These are phyloP conservation scores for Ericerus pela DNA, from an alignment of 1,140 invertebrate genomes.

Conservation along the genomic window DNA sequence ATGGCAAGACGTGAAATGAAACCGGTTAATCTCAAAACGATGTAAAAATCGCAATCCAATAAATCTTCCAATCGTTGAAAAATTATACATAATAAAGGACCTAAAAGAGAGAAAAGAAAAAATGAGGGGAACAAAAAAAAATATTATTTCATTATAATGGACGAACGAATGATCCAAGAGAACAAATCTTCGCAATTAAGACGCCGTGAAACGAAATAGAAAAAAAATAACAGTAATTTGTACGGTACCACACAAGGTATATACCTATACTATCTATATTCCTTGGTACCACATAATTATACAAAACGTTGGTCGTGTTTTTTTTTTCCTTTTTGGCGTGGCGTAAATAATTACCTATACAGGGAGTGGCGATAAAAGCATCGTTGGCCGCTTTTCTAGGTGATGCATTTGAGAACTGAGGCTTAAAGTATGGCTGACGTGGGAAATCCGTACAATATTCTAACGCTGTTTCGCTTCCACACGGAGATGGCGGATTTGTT, in stretches of 20 bases:
- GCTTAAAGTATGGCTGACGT: neutral
- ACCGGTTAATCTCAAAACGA: constrained; percentile 78
- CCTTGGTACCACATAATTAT: too few relatives aligned
- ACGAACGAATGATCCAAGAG: neutral
- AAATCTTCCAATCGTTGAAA: constrained; percentile 70
- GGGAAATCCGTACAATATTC: neutral
- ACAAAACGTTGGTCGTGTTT: too few relatives aligned
- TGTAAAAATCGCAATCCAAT: constrained; percentile 66
- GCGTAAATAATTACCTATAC: constrained; percentile 27
- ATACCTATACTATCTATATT: too few relatives aligned
- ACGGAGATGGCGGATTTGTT: constrained; percentile 16
- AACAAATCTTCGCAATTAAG: neutral
- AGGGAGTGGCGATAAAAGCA: constrained; percentile 33
- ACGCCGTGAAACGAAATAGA: too few relatives aligned
- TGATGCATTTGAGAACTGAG: neutral
- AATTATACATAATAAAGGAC: constrained; percentile 69
- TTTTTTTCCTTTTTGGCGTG: too few relatives aligned
- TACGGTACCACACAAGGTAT: too few relatives aligned
- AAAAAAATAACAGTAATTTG: too few relatives aligned
- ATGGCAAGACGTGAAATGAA: constrained; percentile 70
- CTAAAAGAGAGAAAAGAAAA: constrained; percentile 31
- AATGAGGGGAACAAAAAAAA: too few relatives aligned
- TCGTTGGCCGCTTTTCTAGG: constrained; percentile 22
- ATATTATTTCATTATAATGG: neutral
- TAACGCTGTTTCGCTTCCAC: constrained; percentile 16